These are phyloP conservation scores for Tapirus indicus DNA, from an alignment of 2,797 vertebrate species.

Conservation along the genomic window DNA sequence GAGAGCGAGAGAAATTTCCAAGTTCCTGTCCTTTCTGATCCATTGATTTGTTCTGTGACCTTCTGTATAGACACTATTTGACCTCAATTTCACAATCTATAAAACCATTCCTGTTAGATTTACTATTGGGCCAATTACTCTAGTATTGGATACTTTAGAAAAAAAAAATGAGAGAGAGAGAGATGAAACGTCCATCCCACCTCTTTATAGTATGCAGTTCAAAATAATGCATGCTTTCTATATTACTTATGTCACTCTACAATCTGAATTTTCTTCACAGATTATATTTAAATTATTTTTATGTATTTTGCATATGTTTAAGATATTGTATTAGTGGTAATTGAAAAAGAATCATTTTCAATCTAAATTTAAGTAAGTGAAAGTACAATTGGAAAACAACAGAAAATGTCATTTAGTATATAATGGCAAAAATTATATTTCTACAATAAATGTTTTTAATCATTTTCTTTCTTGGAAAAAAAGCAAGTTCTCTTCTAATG, in stretches of 20 bases:
- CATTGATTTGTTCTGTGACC: conserved; percentile 72
- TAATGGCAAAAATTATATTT: not conserved
- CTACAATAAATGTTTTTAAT: not conserved
- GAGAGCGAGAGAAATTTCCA: conserved; percentile 69
- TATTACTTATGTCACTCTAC: not conserved
- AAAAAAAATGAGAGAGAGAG: not conserved
- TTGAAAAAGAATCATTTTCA: not conserved
- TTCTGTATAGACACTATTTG: conserved; percentile 67
- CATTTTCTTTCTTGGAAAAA: not conserved
- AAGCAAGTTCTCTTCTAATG: not conserved
- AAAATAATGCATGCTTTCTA: conserved; percentile 17
- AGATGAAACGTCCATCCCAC: not conserved
- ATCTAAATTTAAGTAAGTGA: conserved; percentile 46
- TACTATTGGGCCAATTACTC: conserved; percentile 57
- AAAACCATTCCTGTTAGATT: conserved; percentile 72
- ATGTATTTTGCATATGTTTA: not conserved
- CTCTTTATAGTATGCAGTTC: not conserved
- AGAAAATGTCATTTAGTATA: not conserved
- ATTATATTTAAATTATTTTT: conserved; percentile 5
- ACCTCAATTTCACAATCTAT: conserved; percentile 78
- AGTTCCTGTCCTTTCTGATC: conserved; percentile 63
- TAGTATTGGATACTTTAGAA: not conserved
- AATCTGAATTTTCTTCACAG: not conserved
- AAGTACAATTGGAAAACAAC: not conserved
- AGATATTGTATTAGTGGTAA: not conserved